Evolutionary conservation across 1,140 invertebrate species (phyloP).

Genomic region (Kradibia gibbosae): DNA sequence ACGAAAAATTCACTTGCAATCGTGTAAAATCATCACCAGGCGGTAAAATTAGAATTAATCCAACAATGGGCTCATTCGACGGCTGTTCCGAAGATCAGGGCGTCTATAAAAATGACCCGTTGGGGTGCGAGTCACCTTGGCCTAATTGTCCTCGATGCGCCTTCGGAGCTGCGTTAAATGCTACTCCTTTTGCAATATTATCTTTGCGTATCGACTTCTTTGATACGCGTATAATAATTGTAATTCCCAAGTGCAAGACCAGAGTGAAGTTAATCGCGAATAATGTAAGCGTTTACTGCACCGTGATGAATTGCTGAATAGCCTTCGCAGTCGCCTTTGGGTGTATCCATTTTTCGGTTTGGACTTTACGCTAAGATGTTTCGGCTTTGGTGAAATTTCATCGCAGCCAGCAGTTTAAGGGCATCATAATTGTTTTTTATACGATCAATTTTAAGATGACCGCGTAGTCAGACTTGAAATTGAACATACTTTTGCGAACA

Average conservation of each 20-base stretch:
- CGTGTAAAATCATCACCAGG: too few species aligned
- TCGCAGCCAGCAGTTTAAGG: too few species aligned
- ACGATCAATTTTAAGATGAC: too few species aligned
- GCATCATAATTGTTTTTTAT: too few species aligned
- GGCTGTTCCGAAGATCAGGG: too few species aligned
- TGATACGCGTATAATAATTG: not conserved
- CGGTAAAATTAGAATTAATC: too few species aligned
- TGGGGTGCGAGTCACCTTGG: not conserved
- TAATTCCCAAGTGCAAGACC: not conserved
- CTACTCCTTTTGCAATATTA: not conserved
- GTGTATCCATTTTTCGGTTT: not conserved
- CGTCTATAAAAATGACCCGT: not conserved
- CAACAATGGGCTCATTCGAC: too few species aligned
- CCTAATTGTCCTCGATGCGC: not conserved
- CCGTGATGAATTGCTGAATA: not conserved
- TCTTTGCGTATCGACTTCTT: not conserved
- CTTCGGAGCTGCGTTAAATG: not conserved
- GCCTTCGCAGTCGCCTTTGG: not conserved
- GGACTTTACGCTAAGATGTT: not conserved
- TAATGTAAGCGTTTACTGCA: constrained; percentile 6
- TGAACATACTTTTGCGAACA: too few species aligned
- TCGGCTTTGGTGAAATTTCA: not conserved
- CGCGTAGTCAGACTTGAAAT: too few species aligned
- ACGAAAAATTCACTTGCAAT: too few species aligned
- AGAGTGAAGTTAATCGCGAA: not conserved